phyloP scores from a whole-genome alignment of 2,797 vertebrate species.

The Rhynchonycteris naso region DNA sequence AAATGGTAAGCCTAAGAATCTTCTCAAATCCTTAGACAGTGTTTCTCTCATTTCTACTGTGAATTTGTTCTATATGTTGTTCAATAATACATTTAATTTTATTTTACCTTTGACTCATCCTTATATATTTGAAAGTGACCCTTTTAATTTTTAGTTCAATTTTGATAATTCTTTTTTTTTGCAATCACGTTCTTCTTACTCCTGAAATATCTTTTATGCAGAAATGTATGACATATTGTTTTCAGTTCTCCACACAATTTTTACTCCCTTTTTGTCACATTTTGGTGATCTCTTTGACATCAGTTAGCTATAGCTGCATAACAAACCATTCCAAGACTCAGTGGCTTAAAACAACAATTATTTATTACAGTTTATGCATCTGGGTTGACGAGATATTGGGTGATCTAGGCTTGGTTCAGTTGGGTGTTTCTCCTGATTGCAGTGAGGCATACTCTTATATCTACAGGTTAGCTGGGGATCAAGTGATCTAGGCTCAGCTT shows the following conservation, averaged over 20 bases:
- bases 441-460: neutral
- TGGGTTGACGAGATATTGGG: neutral
- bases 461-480: neutral
- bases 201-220: neutral
- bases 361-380: neutral
- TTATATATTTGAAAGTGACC: neutral
- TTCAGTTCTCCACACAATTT: neutral
- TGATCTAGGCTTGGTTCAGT: neutral
- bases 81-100: neutral
- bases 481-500: neutral
- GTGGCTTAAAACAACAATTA: neutral
- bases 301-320: neutral
- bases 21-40: neutral
- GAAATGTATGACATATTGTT: neutral
- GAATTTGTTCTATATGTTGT: neutral
- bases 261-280: neutral
- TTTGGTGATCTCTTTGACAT: neutral
- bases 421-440: neutral
- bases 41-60: neutral
- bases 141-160: conserved; percentile 17
- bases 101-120: neutral
- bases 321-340: neutral
- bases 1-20: neutral
- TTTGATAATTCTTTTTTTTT: neutral
- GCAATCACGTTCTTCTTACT: neutral